These are phyloP conservation scores for Macropodus opercularis DNA, from an alignment of 2,797 vertebrate species.

Conservation along the genomic window DNA sequence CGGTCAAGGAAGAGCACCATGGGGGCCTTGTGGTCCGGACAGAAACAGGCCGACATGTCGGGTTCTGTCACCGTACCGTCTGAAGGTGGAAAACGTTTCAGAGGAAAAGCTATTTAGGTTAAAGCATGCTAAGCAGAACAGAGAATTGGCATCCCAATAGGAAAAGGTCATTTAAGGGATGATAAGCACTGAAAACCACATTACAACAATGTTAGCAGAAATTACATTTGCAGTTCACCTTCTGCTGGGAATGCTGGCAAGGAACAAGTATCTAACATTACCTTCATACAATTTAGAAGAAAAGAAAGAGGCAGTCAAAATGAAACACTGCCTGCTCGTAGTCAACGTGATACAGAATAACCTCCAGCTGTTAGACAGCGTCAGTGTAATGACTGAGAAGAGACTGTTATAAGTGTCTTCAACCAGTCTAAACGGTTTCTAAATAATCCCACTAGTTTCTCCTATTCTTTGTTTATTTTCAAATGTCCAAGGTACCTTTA, in stretches of 20 bases:
- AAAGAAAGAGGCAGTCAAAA: no score
- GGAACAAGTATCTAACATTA: neutral
- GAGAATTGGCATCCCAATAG: neutral
- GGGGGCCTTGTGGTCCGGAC: constrained; percentile 96
- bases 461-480: neutral
- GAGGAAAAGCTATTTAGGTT: neutral
- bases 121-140: neutral
- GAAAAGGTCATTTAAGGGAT: no score
- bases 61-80: constrained; percentile 94
- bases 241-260: neutral
- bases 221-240: constrained; percentile 1
- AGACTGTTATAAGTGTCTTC: no score
- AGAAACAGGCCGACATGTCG: constrained; percentile 95
- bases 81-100: constrained; percentile 64
- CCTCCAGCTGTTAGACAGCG: no score
- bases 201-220: no score
- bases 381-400: no score
- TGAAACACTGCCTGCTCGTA: no score
- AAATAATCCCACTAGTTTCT: neutral
- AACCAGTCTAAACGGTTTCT: neutral
- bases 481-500: constrained; percentile 85
- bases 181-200: no score
- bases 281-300: neutral
- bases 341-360: no score
- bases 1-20: constrained; percentile 99